Evolutionary conservation across 2,113 vertebrate genomes (phyloP).

Genomic region (Marmota flaviventris): DNA sequence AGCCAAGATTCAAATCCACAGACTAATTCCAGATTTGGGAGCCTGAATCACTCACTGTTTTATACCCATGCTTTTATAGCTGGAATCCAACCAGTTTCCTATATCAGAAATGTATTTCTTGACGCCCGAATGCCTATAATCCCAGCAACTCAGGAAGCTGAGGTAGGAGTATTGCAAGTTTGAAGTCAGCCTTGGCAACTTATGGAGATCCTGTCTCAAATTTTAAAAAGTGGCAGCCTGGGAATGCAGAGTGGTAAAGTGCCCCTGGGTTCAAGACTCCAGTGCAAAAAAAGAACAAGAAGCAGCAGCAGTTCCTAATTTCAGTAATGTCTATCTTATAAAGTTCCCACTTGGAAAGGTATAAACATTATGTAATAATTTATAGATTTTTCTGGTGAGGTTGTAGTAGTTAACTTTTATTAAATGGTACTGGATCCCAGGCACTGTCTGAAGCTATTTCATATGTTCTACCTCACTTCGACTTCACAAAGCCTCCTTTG

Average conservation of each 20-base stretch:
- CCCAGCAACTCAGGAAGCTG: no score
- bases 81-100: neutral
- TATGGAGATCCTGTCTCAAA: no score
- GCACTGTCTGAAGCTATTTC: neutral
- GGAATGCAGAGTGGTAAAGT: no score
- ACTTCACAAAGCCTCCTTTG: neutral
- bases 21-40: neutral
- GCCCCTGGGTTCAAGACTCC: no score
- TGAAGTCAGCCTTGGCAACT: no score
- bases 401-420: neutral
- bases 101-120: neutral
- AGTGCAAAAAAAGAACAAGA: no score
- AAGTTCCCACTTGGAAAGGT: neutral
- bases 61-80: neutral
- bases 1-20: neutral
- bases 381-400: neutral
- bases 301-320: no score
- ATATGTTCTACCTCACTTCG: neutral
- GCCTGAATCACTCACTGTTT: neutral
- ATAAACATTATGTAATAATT: slow-evolving; percentile 16
- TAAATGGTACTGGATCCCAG: slow-evolving; percentile 15
- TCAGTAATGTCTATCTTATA: neutral
- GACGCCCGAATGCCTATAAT: no score
- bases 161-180: no score
- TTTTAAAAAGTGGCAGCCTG: no score